Evolutionary conservation across 2,113 vertebrate species (phyloP).

Genomic region (Oryzias javanicus): DNA sequence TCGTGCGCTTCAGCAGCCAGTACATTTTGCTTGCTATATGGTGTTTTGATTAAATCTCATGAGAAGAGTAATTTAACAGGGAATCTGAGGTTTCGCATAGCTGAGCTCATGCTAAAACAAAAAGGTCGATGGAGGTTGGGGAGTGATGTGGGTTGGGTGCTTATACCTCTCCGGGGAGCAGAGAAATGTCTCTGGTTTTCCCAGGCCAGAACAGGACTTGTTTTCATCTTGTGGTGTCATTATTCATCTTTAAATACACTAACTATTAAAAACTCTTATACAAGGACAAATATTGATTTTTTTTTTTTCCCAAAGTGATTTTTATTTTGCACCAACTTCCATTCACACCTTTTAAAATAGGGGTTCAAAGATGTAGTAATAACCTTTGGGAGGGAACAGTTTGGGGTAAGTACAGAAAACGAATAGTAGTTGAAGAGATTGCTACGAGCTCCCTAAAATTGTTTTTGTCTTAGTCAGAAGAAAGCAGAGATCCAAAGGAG

Average conservation of each 20-base stretch:
- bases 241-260: not conserved
- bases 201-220: conserved; percentile 30
- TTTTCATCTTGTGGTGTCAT: not conserved
- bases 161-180: conserved; percentile 24
- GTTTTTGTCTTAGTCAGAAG: too few species aligned
- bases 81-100: conserved; percentile 14
- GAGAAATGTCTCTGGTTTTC: conserved; percentile 50
- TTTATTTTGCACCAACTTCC: too few species aligned
- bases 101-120: not conserved
- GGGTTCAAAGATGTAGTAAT: too few species aligned
- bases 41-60: conserved; percentile 23
- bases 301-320: too few species aligned
- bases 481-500: too few species aligned
- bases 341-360: too few species aligned
- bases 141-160: not conserved
- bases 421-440: too few species aligned
- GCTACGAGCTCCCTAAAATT: too few species aligned
- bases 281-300: too few species aligned
- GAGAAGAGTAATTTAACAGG: not conserved
- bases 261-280: not conserved
- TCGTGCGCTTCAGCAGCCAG: conserved; percentile 3
- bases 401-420: too few species aligned
- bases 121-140: not conserved
- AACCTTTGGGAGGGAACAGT: too few species aligned
- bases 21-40: conserved; percentile 1